These are phyloP conservation scores for Columbina picui DNA, from an alignment of 2,113 vertebrate genomes.

Conservation along the genomic window DNA sequence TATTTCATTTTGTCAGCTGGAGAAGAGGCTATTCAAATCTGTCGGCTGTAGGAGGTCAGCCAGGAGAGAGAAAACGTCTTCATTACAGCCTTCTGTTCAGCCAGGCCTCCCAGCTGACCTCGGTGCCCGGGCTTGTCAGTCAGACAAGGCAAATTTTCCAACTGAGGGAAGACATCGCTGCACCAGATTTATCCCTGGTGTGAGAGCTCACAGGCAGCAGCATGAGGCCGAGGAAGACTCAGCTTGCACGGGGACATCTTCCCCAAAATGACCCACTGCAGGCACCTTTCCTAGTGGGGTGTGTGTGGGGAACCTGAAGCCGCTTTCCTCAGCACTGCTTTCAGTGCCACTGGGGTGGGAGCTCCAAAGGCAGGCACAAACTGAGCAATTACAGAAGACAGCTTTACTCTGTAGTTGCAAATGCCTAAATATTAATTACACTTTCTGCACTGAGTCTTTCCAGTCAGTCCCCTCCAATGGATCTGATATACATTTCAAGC, in stretches of 20 bases:
- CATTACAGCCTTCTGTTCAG: slow-evolving; percentile 63
- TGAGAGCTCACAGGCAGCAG: background rate
- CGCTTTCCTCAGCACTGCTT: background rate
- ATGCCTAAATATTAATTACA: background rate
- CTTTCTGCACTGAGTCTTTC: background rate
- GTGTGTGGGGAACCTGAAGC: rapidly evolving
- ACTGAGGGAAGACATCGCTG: background rate
- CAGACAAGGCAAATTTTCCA: slow-evolving; percentile 32
- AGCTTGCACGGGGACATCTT: background rate
- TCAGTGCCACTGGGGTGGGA: background rate
- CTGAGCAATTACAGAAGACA: background rate
- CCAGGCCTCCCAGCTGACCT: slow-evolving; percentile 55
- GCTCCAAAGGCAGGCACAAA: rapidly evolving
- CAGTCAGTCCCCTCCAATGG: background rate
- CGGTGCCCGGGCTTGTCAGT: background rate
- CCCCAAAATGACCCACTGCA: background rate
- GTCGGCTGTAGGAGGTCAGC: slow-evolving; percentile 56
- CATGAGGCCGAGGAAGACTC: background rate
- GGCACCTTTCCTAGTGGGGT: background rate
- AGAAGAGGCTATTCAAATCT: slow-evolving; percentile 64
- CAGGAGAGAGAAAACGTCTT: slow-evolving; percentile 62
- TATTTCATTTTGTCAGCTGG: slow-evolving; percentile 62
- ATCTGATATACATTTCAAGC: background rate
- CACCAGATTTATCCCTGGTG: background rate
- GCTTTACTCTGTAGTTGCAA: background rate